Evolutionary conservation across 2,113 vertebrate genomes (phyloP).

Genomic region (Rhizomys pruinosus): DNA sequence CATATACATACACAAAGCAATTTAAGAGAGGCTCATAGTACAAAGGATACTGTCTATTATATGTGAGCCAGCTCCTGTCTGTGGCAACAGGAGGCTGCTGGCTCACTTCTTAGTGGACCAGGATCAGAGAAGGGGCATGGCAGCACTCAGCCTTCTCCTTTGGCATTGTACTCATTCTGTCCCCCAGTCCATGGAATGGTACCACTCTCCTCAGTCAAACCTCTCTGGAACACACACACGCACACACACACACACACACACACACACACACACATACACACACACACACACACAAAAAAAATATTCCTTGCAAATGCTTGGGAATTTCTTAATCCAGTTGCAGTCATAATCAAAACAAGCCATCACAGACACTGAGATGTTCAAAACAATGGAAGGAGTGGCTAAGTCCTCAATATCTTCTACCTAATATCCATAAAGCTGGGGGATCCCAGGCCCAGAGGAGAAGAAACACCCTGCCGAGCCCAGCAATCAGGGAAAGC

Average conservation of each 20-base stretch:
- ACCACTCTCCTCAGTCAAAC: neutral
- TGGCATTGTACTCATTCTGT: neutral
- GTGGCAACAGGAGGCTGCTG: neutral
- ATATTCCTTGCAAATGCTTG: too few species aligned
- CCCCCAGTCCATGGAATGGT: neutral
- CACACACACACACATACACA: neutral
- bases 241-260: too few species aligned
- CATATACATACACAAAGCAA: neutral
- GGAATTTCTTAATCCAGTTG: neutral
- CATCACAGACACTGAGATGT: neutral
- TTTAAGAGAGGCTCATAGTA: neutral
- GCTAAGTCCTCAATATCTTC: neutral
- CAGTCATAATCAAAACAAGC: too few species aligned
- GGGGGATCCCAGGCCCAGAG: too few species aligned
- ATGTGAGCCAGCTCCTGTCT: too few species aligned
- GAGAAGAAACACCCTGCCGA: rapidly evolving
- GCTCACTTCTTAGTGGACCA: neutral
- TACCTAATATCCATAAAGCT: neutral
- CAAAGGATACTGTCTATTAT: too few species aligned
- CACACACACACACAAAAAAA: neutral
- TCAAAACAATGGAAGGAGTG: neutral
- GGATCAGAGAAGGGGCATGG: neutral
- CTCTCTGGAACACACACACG: neutral
- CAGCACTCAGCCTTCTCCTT: neutral
- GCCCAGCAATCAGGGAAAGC: neutral